Percentiles rank a stretch among this genome's conserved stretches.
Conservation (phyloP, 1,140 invertebrate species). For the Drosophila miranda region DNA sequence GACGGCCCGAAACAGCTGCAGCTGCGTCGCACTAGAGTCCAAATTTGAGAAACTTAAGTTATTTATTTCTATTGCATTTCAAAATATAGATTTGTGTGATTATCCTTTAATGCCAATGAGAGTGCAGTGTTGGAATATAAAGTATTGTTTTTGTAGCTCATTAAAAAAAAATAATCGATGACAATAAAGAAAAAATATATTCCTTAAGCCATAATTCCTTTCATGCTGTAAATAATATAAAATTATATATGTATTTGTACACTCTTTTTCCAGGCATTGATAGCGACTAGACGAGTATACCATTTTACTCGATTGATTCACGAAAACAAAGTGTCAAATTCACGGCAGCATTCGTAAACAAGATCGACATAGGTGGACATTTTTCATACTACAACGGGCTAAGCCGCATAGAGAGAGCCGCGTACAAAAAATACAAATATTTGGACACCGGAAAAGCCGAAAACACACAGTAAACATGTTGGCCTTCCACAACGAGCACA, state of each 20-base stretch:
- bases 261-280: constrained; percentile 36
- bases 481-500: constrained; percentile 72
- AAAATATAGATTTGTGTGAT: too few relatives aligned
- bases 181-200: too few relatives aligned
- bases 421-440: constrained; percentile 24
- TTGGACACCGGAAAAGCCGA: constrained; percentile 29
- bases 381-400: background rate
- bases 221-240: constrained; percentile 19
- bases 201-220: background rate
- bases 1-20: constrained; percentile 57
- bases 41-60: too few relatives aligned
- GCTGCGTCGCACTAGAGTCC: too few relatives aligned
- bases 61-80: too few relatives aligned
- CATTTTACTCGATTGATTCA: constrained; percentile 25
- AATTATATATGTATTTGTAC: constrained; percentile 8
- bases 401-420: constrained; percentile 13
- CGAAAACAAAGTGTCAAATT: constrained; percentile 56
- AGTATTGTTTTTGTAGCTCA: too few relatives aligned
- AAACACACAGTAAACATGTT: constrained; percentile 53
- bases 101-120: too few relatives aligned
- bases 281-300: constrained; percentile 25
- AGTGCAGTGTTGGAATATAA: too few relatives aligned
- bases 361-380: background rate
- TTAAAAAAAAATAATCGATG: too few relatives aligned
- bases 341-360: constrained; percentile 28